phyloP scores from a whole-genome alignment of 2,797 vertebrate species.

The Gambelia wislizenii region DNA sequence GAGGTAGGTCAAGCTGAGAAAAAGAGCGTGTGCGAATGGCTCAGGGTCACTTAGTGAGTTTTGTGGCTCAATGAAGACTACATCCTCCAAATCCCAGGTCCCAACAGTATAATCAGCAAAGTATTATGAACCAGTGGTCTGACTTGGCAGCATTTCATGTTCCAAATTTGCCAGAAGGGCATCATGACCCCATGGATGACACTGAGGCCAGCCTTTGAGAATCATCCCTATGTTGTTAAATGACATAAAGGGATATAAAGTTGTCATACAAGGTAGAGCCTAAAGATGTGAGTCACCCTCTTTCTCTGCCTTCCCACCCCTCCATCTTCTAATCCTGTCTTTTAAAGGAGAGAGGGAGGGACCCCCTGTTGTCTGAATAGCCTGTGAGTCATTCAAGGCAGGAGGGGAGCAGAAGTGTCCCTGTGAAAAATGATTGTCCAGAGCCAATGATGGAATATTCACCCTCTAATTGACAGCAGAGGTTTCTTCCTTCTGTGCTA shows the following conservation, averaged over 20 bases:
- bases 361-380: slow-evolving; percentile 8
- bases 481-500: slow-evolving; percentile 10
- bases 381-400: slow-evolving; percentile 12
- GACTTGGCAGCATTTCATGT: not conserved
- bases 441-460: slow-evolving; percentile 6
- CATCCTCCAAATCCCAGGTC: too few species aligned
- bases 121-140: too few species aligned
- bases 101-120: too few species aligned
- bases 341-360: not conserved
- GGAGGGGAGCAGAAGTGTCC: too few species aligned
- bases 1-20: too few species aligned
- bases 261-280: not conserved
- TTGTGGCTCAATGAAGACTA: too few species aligned
- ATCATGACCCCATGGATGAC: not conserved
- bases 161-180: not conserved
- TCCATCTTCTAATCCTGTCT: slow-evolving; percentile 9
- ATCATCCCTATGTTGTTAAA: slow-evolving; percentile 20
- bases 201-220: slow-evolving; percentile 37
- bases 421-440: not conserved
- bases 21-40: too few species aligned
- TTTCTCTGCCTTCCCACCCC: not conserved
- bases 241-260: not conserved
- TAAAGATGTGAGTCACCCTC: not conserved
- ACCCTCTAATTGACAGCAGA: slow-evolving; percentile 24
- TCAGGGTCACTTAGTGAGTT: too few species aligned